These are phyloP conservation scores for Troilus luridus DNA, from an alignment of 2,888 invertebrate genomes.

Conservation along the genomic window DNA sequence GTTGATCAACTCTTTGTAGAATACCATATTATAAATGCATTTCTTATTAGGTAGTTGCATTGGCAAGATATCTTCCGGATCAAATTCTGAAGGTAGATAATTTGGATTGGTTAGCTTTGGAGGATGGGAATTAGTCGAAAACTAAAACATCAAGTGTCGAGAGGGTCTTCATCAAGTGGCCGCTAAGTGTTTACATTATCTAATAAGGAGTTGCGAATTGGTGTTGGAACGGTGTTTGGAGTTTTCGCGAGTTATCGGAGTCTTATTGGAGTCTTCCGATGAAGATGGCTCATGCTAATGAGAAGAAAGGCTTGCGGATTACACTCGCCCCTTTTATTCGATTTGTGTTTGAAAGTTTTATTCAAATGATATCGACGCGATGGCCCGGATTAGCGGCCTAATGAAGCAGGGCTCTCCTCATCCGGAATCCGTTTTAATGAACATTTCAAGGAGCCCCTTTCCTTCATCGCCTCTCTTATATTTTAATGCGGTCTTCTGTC, in stretches of 20 bases:
- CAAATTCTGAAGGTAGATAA: background rate
- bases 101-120: background rate
- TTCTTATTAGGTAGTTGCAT: too few species aligned
- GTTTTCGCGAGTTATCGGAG: background rate
- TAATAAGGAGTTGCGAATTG: constrained; percentile 30
- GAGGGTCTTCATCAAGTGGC: constrained; percentile 24
- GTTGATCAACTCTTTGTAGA: too few species aligned
- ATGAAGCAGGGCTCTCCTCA: constrained; percentile 46
- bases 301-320: constrained; percentile 56
- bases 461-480: constrained; percentile 19
- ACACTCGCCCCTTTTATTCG: constrained; percentile 50
- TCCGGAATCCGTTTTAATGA: constrained; percentile 53
- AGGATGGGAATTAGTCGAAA: background rate
- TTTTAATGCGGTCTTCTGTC: constrained; percentile 39
- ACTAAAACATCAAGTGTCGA: constrained; percentile 40
- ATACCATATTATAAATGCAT: too few species aligned
- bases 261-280: background rate
- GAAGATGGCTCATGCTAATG: constrained; percentile 47
- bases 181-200: background rate
- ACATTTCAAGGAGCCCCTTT: constrained; percentile 52
- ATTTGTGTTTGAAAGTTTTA: constrained; percentile 58
- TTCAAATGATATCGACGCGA: constrained; percentile 58
- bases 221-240: constrained; percentile 17
- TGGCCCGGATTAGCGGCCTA: constrained; percentile 55
- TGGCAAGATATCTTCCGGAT: background rate